Evolutionary conservation across 2,888 invertebrate species (phyloP).

Genomic region (Andrena bicolor): DNA sequence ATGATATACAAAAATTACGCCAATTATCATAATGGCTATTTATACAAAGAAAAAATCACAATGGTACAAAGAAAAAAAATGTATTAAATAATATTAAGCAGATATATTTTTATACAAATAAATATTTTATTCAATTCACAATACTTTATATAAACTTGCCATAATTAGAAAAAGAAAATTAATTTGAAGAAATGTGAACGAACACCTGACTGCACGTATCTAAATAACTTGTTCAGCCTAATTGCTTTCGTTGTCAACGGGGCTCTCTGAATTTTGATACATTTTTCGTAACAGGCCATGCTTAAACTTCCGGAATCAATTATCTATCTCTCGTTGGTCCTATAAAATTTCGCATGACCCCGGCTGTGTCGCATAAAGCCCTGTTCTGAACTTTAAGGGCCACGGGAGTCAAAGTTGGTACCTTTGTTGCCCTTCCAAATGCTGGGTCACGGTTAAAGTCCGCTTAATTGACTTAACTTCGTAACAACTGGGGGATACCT

Average conservation of each 20-base stretch:
- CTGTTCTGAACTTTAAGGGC: constrained; percentile 16
- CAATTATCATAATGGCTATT: too few relatives aligned
- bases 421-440: constrained; percentile 25
- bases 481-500: constrained; percentile 18
- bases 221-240: too few relatives aligned
- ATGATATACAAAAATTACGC: too few relatives aligned
- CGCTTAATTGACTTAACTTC: constrained; percentile 34
- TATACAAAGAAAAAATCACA: too few relatives aligned
- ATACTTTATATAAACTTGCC: too few relatives aligned
- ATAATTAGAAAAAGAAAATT: too few relatives aligned
- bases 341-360: constrained; percentile 18
- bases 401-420: constrained; percentile 24
- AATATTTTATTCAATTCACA: too few relatives aligned
- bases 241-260: neutral
- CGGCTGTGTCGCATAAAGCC: neutral
- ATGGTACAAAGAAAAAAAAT: too few relatives aligned
- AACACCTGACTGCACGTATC: too few relatives aligned
- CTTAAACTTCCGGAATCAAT: constrained; percentile 2
- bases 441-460: constrained; percentile 27
- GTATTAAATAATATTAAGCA: too few relatives aligned
- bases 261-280: neutral
- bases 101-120: too few relatives aligned
- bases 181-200: too few relatives aligned
- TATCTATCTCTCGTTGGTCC: constrained; percentile 10
- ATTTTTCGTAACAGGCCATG: neutral